Conservation (phyloP, 2,113 vertebrate species). For the Sinosuthora webbiana region DNA sequence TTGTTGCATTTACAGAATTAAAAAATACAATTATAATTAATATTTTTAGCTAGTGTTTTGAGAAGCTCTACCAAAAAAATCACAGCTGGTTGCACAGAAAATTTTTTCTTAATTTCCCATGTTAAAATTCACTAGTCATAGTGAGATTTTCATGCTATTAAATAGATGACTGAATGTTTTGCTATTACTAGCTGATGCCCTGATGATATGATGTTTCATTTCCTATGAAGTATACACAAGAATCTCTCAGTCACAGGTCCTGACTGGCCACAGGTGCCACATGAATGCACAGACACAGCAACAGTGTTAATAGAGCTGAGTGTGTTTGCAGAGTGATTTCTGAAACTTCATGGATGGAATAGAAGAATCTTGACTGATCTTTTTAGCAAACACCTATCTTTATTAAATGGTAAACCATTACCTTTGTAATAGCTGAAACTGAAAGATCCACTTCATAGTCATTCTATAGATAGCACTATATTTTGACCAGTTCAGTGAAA, state of each 20-base stretch:
- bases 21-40: background rate
- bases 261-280: background rate
- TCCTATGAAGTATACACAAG: background rate
- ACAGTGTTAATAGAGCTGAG: background rate
- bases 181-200: background rate
- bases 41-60: background rate
- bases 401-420: background rate
- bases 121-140: background rate
- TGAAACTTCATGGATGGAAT: background rate
- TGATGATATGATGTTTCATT: background rate
- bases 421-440: background rate
- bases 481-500: background rate
- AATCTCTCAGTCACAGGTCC: background rate
- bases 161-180: slow-evolving; percentile 11
- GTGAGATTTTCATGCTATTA: background rate
- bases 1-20: background rate
- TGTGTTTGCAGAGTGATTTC: background rate
- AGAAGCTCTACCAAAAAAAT: background rate
- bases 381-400: background rate
- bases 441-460: background rate
- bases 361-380: background rate
- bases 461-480: background rate
- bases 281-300: background rate
- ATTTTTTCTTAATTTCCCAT: background rate
- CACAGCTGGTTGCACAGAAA: background rate